Percentiles rank a stretch among this genome's conserved stretches.
Conservation (phyloP, 2,888 invertebrate species). For the Lasioglossum pauxillum region DNA sequence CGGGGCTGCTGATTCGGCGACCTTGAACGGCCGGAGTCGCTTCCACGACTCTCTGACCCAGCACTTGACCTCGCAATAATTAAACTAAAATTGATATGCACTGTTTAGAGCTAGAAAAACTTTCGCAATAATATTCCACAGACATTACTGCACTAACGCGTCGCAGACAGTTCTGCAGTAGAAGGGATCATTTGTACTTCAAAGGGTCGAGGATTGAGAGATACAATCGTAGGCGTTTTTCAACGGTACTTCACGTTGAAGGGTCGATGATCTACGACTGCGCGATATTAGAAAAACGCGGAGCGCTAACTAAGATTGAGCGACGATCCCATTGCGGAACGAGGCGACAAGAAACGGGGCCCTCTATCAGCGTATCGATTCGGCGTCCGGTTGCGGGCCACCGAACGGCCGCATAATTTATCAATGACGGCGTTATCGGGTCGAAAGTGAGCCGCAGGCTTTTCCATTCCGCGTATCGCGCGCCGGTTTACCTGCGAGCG, state of each 20-base stretch:
- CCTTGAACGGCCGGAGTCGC: background rate
- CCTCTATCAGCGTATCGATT: conserved; percentile 40
- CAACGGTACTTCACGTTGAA: background rate
- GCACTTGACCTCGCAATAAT: background rate
- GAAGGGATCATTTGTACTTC: background rate
- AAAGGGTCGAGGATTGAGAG: background rate
- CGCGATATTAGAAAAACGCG: background rate
- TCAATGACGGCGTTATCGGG: conserved; percentile 54
- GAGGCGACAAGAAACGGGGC: background rate
- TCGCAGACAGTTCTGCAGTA: background rate
- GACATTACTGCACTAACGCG: background rate
- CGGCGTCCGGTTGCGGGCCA: background rate
- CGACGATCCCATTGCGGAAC: too few species aligned
- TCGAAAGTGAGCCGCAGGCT: conserved; percentile 55
- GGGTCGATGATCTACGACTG: background rate
- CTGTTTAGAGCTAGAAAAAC: background rate
- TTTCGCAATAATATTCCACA: too few species aligned
- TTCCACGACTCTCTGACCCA: background rate
- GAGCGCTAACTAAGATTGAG: background rate
- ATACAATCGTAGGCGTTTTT: background rate
- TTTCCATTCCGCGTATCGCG: conserved; percentile 53
- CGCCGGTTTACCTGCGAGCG: conserved; percentile 46
- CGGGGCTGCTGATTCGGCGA: background rate
- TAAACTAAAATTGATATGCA: background rate
- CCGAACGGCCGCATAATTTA: conserved; percentile 56